Conservation (phyloP, 2,888 invertebrate species). For the Drosophila ezoana region DNA sequence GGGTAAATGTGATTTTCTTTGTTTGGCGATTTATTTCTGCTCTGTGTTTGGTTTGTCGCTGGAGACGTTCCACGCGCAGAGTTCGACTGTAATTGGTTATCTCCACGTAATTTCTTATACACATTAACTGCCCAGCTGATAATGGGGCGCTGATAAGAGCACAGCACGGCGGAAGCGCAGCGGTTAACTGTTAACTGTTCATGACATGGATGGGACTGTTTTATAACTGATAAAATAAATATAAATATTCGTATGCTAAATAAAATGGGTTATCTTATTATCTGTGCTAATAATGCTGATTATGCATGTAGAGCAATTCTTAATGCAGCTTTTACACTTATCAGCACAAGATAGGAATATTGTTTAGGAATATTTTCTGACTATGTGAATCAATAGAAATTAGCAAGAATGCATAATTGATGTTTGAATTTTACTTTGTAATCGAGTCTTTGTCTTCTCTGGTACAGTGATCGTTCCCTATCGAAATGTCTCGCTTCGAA, state of each 20-base stretch:
- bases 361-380: too few species aligned
- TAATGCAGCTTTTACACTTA: conserved; percentile 3
- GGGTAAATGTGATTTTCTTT: background rate
- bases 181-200: conserved; percentile 3
- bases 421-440: too few species aligned
- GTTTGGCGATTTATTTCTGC: conserved; percentile 1
- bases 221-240: conserved; percentile 10
- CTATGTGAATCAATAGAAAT: background rate
- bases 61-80: background rate
- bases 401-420: too few species aligned
- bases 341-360: conserved; percentile 1
- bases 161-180: conserved; percentile 21
- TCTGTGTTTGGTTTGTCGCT: conserved; percentile 1
- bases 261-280: conserved; percentile 27
- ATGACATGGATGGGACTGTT: conserved; percentile 4
- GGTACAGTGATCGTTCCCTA: too few species aligned
- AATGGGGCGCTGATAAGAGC: conserved; percentile 37
- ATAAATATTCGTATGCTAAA: background rate
- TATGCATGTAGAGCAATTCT: conserved; percentile 1
- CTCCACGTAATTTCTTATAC: conserved; percentile 37
- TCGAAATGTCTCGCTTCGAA: too few species aligned
- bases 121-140: conserved; percentile 29
- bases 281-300: conserved; percentile 21
- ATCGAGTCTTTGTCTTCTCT: too few species aligned
- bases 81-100: conserved; percentile 29